These are phyloP conservation scores for Sycophila sp. DNA, from an alignment of 1,140 invertebrate species.

Conservation along the genomic window DNA sequence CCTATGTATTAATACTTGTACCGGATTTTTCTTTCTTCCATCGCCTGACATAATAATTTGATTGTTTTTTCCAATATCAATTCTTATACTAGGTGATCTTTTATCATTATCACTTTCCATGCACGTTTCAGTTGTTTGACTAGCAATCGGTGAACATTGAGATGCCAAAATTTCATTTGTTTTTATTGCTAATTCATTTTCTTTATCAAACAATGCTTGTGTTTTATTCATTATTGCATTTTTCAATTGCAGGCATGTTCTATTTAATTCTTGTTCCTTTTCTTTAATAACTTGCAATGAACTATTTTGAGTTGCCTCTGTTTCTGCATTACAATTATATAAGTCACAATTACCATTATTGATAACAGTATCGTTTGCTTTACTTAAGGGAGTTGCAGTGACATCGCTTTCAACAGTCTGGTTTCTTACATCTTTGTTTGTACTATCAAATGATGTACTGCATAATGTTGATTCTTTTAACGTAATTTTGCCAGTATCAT, in stretches of 20 bases:
- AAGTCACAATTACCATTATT: background rate
- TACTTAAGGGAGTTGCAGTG: background rate
- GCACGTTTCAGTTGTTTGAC: background rate
- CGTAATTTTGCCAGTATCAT: background rate
- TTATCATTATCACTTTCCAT: background rate
- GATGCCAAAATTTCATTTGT: conserved; percentile 40
- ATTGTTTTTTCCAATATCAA: conserved; percentile 35
- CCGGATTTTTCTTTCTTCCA: conserved; percentile 28
- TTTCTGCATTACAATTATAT: background rate
- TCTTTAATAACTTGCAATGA: conserved; percentile 28
- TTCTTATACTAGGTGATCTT: conserved; percentile 28
- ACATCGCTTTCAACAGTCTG: background rate
- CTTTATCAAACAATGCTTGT: conserved; percentile 46
- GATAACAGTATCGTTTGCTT: conserved; percentile 14
- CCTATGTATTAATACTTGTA: background rate
- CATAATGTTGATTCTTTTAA: background rate
- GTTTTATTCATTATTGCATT: conserved; percentile 51
- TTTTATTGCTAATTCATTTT: conserved; percentile 45
- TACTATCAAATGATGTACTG: conserved; percentile 3
- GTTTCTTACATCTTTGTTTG: background rate
- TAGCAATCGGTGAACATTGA: background rate
- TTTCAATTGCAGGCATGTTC: conserved; percentile 44
- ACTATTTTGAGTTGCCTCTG: background rate
- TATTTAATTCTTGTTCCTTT: conserved; percentile 39
- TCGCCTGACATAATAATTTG: conserved; percentile 36